Conservation (phyloP, 2,113 vertebrate species). For the Trichechus manatus region DNA sequence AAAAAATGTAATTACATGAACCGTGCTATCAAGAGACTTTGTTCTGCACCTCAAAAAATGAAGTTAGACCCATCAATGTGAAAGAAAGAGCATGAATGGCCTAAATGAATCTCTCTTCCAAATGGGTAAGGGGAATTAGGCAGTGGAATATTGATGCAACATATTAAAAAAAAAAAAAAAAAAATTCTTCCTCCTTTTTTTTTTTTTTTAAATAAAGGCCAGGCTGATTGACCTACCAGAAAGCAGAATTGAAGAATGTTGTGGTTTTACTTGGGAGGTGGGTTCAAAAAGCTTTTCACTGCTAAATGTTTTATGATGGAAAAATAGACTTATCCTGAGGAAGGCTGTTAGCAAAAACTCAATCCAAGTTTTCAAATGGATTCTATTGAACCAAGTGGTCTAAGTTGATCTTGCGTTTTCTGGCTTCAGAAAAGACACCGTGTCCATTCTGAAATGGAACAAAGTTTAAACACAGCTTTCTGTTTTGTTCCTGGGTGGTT, state of each 20-base stretch:
- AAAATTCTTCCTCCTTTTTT: background rate
- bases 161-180: conserved; percentile 37
- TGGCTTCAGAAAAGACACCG: conserved; percentile 59
- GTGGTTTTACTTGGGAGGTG: conserved; percentile 78
- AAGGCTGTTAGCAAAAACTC: conserved; percentile 63
- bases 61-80: conserved; percentile 21
- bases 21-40: conserved; percentile 8
- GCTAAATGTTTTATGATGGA: conserved; percentile 72
- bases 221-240: conserved; percentile 72
- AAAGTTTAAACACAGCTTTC: conserved; percentile 71
- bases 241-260: conserved; percentile 73
- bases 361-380: conserved; percentile 62
- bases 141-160: background rate
- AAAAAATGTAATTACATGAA: conserved; percentile 55
- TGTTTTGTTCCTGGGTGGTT: conserved; percentile 77
- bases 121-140: background rate
- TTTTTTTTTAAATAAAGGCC: background rate
- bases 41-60: conserved; percentile 54
- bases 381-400: conserved; percentile 59
- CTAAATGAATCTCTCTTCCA: background rate
- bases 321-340: conserved; percentile 66
- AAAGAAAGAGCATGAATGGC: background rate
- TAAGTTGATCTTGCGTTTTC: conserved; percentile 61
- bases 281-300: conserved; percentile 76
- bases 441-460: conserved; percentile 67